These are phyloP conservation scores for Alauda arvensis DNA, from an alignment of 2,797 vertebrate species.

Conservation along the genomic window DNA sequence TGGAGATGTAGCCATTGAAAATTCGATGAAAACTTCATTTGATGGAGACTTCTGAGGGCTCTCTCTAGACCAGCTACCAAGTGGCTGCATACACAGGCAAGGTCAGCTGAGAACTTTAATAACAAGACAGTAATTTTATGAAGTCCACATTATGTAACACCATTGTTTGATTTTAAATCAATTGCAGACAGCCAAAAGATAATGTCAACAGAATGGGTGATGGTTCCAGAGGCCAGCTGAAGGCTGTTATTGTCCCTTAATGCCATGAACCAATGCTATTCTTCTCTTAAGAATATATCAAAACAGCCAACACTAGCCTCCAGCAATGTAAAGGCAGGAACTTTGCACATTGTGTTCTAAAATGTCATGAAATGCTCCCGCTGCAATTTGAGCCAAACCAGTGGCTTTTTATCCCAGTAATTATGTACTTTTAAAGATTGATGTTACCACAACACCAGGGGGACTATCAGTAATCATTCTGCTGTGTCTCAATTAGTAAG, in stretches of 20 bases:
- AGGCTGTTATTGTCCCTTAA: constrained; percentile 1
- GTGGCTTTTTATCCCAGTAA: not conserved
- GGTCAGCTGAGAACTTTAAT: not conserved
- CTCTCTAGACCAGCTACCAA: not conserved
- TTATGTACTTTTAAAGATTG: not conserved
- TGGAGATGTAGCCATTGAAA: not conserved
- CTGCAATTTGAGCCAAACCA: not conserved
- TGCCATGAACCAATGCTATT: not conserved
- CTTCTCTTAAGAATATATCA: constrained; percentile 11
- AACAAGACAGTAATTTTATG: not conserved
- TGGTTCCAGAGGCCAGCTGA: constrained; percentile 21
- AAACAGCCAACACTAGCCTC: not conserved
- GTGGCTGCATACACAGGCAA: not conserved
- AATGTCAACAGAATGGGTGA: constrained; percentile 27
- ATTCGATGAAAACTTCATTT: not conserved
- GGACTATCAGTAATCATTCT: not conserved
- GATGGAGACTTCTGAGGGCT: not conserved
- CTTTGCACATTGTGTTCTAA: not conserved
- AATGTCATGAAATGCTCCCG: not conserved
- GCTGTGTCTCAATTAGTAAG: not conserved
- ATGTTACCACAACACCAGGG: not conserved
- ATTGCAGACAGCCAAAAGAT: constrained; percentile 3
- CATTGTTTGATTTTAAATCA: constrained; percentile 32
- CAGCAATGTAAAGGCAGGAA: not conserved
- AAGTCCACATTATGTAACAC: not conserved